phyloP scores from a whole-genome alignment of 2,797 vertebrate genomes.

The Nannoperca australis region DNA sequence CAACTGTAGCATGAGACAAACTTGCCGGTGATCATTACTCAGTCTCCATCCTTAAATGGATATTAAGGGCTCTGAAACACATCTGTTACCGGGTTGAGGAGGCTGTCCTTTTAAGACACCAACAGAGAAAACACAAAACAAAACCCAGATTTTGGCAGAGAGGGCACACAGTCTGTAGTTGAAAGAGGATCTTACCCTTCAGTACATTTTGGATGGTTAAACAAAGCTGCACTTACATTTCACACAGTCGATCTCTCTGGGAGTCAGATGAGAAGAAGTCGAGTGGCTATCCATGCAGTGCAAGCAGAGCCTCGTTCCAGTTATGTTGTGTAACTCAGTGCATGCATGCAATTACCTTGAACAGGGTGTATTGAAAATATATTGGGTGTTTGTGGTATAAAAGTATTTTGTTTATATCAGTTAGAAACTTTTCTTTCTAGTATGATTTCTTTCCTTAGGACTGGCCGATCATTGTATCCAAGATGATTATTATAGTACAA shows the following conservation, averaged over 20 bases:
- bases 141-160: slow-evolving; percentile 55
- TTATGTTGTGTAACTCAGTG: slow-evolving; percentile 85
- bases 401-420: slow-evolving; percentile 80
- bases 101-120: slow-evolving; percentile 58
- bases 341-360: slow-evolving; percentile 88
- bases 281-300: slow-evolving; percentile 56
- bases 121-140: slow-evolving; percentile 46
- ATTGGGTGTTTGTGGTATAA: slow-evolving; percentile 86
- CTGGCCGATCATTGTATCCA: slow-evolving; percentile 78
- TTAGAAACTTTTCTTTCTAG: slow-evolving; percentile 71
- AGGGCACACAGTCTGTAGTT: slow-evolving; percentile 42
- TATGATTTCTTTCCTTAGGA: slow-evolving; percentile 72
- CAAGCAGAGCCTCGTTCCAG: slow-evolving; percentile 83
- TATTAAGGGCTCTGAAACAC: slow-evolving; percentile 86
- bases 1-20: slow-evolving; percentile 85
- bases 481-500: slow-evolving; percentile 75
- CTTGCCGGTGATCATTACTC: slow-evolving; percentile 78
- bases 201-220: slow-evolving; percentile 30
- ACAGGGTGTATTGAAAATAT: slow-evolving; percentile 86
- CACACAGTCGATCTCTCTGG: slow-evolving; percentile 53
- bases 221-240: slow-evolving; percentile 47
- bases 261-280: slow-evolving; percentile 48
- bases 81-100: slow-evolving; percentile 79
- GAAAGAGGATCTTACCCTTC: slow-evolving; percentile 27
- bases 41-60: slow-evolving; percentile 84